These are phyloP conservation scores for Sycophaga agraensis DNA, from an alignment of 1,140 invertebrate genomes.

Conservation along the genomic window DNA sequence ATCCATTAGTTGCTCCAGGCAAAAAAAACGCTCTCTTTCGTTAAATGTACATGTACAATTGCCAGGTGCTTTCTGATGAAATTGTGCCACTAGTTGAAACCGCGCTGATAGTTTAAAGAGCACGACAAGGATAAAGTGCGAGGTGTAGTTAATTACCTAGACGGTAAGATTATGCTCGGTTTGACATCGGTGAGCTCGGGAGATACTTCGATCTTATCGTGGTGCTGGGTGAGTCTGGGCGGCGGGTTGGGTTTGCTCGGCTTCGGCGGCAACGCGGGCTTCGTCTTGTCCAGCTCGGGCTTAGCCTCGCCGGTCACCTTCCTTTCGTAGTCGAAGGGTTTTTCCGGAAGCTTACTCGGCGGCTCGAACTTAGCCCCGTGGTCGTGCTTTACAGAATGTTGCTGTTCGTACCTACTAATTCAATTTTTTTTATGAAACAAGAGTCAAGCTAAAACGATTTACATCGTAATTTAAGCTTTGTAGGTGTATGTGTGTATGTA, in stretches of 20 bases:
- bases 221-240: slow-evolving; percentile 52
- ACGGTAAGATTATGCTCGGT: background rate
- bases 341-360: slow-evolving; percentile 30
- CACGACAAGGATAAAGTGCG: background rate
- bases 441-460: too few species aligned
- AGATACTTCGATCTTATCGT: slow-evolving; percentile 47
- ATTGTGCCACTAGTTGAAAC: too few species aligned
- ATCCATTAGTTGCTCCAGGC: too few species aligned
- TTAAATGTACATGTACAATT: too few species aligned
- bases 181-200: slow-evolving; percentile 34
- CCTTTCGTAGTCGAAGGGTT: slow-evolving; percentile 47
- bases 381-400: slow-evolving; percentile 50
- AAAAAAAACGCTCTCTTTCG: too few species aligned
- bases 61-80: too few species aligned
- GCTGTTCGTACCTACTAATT: too few species aligned
- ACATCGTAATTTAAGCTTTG: too few species aligned
- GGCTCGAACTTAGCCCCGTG: slow-evolving; percentile 40
- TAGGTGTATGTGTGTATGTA: slow-evolving; percentile 14
- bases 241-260: slow-evolving; percentile 55
- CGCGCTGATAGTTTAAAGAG: too few species aligned
- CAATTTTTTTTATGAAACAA: too few species aligned
- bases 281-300: slow-evolving; percentile 46
- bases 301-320: slow-evolving; percentile 31
- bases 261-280: slow-evolving; percentile 54
- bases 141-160: slow-evolving; percentile 9